A percentile compares a stretch with the other conserved stretches of the same genome.
phyloP scores from a whole-genome alignment of 2,797 vertebrate species.

The Amniataba percoides region DNA sequence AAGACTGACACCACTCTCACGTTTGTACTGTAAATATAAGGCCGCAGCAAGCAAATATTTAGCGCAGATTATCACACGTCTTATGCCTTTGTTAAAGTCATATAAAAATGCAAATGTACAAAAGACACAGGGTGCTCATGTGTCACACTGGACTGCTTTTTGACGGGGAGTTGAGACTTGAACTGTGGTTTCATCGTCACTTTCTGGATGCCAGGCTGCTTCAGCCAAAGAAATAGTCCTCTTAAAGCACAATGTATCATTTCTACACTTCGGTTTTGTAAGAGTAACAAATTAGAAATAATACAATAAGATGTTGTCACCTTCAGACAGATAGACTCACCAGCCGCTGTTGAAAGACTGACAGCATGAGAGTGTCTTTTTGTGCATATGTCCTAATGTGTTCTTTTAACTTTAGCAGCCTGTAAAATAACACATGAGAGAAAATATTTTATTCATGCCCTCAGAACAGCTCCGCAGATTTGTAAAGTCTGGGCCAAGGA shows the following conservation, averaged over 20 bases:
- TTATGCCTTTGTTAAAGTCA: not conserved
- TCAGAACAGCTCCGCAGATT: not conserved
- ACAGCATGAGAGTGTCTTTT: not conserved
- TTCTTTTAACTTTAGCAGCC: conserved; percentile 4
- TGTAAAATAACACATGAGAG: not conserved
- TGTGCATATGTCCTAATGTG: not conserved
- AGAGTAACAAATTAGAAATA: not conserved
- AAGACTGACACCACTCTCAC: not conserved
- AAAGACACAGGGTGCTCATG: not conserved
- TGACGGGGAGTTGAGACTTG: not conserved
- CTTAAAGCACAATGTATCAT: not conserved
- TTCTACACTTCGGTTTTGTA: not conserved
- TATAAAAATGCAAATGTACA: not conserved
- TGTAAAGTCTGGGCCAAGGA: not conserved
- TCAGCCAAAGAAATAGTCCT: conserved; percentile 6
- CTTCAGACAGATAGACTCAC: not conserved
- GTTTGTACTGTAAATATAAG: not conserved
- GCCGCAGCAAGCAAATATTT: not conserved
- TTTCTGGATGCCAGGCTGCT: not conserved
- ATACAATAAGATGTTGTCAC: not conserved
- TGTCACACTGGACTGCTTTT: not conserved
- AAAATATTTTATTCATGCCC: conserved; percentile 13
- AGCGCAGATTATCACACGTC: not conserved
- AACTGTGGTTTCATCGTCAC: not conserved
- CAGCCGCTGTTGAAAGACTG: not conserved